Evolutionary conservation across 2,888 invertebrate genomes (phyloP).

Genomic region (Agriopis aurantiaria): DNA sequence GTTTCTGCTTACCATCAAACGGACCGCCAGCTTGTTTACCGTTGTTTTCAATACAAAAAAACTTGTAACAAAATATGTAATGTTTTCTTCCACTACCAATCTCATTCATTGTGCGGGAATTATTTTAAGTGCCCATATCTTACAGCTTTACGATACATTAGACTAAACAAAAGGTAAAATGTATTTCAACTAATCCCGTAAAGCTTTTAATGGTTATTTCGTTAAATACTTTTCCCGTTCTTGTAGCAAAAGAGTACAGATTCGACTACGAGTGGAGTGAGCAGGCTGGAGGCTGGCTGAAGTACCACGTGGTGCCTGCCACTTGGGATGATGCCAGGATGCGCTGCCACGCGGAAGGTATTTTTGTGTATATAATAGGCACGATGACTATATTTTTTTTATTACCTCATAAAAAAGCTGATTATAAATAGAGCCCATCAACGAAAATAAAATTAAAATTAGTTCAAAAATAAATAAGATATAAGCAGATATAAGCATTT

Average conservation of each 20-base stretch:
- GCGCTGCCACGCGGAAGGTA: conserved; percentile 27
- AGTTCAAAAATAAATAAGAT: too few species aligned
- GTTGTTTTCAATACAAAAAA: too few species aligned
- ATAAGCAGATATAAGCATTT: too few species aligned
- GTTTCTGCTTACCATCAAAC: too few species aligned
- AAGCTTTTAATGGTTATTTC: conserved; percentile 1
- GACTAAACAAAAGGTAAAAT: not conserved
- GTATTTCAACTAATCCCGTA: not conserved
- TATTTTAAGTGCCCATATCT: not conserved
- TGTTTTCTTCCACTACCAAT: not conserved
- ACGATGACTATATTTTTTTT: too few species aligned
- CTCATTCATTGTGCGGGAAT: not conserved
- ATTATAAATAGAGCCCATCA: too few species aligned
- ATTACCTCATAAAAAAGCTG: too few species aligned
- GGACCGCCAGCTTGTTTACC: too few species aligned
- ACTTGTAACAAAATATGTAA: too few species aligned
- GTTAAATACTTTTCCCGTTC: not conserved
- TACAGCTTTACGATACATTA: not conserved
- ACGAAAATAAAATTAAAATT: too few species aligned
- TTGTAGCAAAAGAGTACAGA: conserved; percentile 20
- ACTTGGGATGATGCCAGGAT: conserved; percentile 24
- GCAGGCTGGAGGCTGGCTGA: conserved; percentile 30
- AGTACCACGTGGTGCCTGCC: conserved; percentile 22
- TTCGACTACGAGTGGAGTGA: conserved; percentile 27
- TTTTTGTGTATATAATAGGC: not conserved